Percentiles rank a stretch among this genome's conserved stretches.
Conservation (phyloP, 2,888 invertebrate species). For the Drosophila anceps region DNA sequence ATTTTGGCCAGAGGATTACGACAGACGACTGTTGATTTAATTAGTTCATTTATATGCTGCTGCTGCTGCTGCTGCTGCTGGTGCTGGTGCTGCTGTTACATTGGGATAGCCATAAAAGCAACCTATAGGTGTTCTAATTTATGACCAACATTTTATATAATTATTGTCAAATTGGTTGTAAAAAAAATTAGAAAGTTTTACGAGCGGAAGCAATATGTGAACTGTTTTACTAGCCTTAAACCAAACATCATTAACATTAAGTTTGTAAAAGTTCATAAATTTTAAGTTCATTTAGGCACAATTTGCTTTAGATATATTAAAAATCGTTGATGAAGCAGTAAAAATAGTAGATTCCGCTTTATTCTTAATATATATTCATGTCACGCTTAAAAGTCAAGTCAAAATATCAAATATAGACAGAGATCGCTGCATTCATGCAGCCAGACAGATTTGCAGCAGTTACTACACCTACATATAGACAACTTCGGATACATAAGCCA, state of each 20-base stretch:
- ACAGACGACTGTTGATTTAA: constrained; percentile 60
- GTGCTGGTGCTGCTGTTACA: neutral
- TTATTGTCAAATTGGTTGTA: constrained; percentile 52
- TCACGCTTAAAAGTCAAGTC: no score
- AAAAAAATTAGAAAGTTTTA: constrained; percentile 40
- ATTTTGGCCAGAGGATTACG: constrained; percentile 17
- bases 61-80: neutral
- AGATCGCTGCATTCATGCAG: no score
- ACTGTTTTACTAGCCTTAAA: constrained; percentile 36
- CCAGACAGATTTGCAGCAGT: no score
- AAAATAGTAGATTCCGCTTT: no score
- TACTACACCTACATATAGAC: no score
- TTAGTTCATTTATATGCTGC: constrained; percentile 67
- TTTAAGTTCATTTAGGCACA: neutral
- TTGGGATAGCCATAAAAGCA: constrained; percentile 20
- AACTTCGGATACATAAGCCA: no score
- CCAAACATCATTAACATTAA: neutral
- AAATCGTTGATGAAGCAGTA: no score
- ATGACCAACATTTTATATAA: constrained; percentile 47
- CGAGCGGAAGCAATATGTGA: constrained; percentile 60
- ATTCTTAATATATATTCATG: no score
- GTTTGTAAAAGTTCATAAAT: neutral
- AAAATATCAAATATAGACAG: no score
- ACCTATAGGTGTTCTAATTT: constrained; percentile 52
- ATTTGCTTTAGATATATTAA: no score